Conservation (phyloP, 1,140 invertebrate genomes). For the Cephus cinctus region DNA sequence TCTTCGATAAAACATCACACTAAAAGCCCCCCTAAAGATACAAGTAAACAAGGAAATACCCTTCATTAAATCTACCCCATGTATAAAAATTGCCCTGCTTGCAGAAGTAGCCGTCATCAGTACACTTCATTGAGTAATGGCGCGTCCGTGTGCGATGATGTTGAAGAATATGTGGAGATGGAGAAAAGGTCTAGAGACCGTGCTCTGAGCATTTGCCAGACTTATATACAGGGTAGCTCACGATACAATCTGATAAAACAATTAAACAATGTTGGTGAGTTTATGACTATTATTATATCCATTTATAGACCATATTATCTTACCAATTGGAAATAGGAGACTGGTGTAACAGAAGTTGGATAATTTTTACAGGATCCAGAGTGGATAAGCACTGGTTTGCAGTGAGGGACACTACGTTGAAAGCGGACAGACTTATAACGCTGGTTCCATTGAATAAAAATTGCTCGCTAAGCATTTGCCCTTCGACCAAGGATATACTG, state of each 20-base stretch:
- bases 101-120: conserved; percentile 63
- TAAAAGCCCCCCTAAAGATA: no score
- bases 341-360: conserved; percentile 1
- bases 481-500: conserved; percentile 63
- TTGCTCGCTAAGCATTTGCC: conserved; percentile 55
- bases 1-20: no score
- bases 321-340: not conserved
- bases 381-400: conserved; percentile 88
- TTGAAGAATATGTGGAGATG: conserved; percentile 63
- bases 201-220: conserved; percentile 63
- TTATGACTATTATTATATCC: conserved; percentile 3
- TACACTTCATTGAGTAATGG: conserved; percentile 67
- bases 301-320: not conserved
- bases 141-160: conserved; percentile 53
- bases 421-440: conserved; percentile 81
- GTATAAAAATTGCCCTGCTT: not conserved
- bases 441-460: conserved; percentile 67
- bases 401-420: conserved; percentile 75
- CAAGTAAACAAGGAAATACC: no score
- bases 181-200: conserved; percentile 65
- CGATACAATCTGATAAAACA: conserved; percentile 76
- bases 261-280: conserved; percentile 71
- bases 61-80: no score
- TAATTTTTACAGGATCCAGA: conserved; percentile 64
- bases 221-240: conserved; percentile 64